Percentiles rank a stretch among this genome's conserved stretches.
Evolutionary conservation across 2,888 invertebrate species (phyloP).

Genomic region (Sepioteuthis lessoniana): DNA sequence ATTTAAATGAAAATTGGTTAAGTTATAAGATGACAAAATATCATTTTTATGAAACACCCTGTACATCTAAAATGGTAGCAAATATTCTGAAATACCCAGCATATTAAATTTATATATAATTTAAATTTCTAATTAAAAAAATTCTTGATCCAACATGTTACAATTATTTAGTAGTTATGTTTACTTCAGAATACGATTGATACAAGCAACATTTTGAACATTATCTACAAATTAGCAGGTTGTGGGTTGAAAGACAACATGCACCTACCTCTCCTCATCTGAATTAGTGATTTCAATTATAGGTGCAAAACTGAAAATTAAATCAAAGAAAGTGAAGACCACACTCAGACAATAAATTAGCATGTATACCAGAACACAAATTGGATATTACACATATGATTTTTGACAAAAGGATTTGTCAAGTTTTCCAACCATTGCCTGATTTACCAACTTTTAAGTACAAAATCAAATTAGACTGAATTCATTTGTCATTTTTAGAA

Average conservation of each 20-base stretch:
- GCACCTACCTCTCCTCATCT: slow-evolving; percentile 43
- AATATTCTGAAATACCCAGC: no score
- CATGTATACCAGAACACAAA: neutral
- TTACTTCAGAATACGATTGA: neutral
- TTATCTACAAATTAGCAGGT: neutral
- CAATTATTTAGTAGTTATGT: no score
- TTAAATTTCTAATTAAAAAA: no score
- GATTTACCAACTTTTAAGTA: neutral
- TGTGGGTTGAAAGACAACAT: neutral
- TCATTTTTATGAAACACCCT: no score
- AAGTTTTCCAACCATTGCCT: neutral
- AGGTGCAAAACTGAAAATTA: slow-evolving; percentile 46
- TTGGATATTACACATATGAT: neutral
- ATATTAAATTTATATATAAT: no score
- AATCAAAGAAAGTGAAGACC: slow-evolving; percentile 36
- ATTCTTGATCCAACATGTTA: no score
- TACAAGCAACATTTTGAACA: neutral
- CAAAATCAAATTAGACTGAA: neutral
- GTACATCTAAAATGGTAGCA: no score
- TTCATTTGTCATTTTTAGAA: neutral
- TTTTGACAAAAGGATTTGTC: neutral
- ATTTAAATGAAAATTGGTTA: no score
- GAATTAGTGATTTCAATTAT: slow-evolving; percentile 43
- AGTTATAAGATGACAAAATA: no score
- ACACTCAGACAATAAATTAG: neutral